A percentile compares a stretch with the other conserved stretches of the same genome.
Evolutionary conservation across 2,797 vertebrate genomes (phyloP).

Genomic region (Poecilia wingei): DNA sequence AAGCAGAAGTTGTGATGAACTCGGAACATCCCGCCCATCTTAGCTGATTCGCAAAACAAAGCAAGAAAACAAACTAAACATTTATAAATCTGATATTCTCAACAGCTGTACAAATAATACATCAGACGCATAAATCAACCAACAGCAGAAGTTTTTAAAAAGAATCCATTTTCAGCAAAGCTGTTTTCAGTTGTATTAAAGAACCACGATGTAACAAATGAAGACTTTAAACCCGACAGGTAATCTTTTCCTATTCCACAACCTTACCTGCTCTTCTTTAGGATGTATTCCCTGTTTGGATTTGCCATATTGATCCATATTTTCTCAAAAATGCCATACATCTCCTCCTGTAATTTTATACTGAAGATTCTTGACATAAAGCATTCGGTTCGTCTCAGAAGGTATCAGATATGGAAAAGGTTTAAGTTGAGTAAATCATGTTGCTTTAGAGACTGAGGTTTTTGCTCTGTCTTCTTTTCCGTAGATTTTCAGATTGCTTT

Average conservation of each 20-base stretch:
- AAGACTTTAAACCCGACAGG: background rate
- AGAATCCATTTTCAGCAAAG: background rate
- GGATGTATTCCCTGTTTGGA: background rate
- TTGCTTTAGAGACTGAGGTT: background rate
- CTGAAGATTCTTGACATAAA: slow-evolving; percentile 94
- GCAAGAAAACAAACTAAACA: background rate
- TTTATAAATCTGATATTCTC: background rate
- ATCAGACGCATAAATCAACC: background rate
- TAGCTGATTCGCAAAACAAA: background rate
- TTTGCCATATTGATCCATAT: slow-evolving; percentile 87
- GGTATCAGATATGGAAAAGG: slow-evolving; percentile 83
- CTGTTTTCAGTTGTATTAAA: background rate
- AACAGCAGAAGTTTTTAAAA: background rate
- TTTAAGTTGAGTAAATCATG: background rate
- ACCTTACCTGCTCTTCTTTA: background rate
- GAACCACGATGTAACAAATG: background rate
- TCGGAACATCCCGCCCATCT: background rate
- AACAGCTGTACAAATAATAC: background rate
- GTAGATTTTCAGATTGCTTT: background rate
- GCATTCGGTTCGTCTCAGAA: slow-evolving; percentile 94
- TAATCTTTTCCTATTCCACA: background rate
- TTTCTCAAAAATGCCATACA: slow-evolving; percentile 97
- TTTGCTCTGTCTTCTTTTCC: background rate
- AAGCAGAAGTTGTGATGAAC: background rate
- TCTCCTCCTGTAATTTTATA: slow-evolving; percentile 99